Evolutionary conservation across 2,888 invertebrate species (phyloP), one percentile per base, ranked within the genome.

Genomic region (Andrena minutula): DNA sequence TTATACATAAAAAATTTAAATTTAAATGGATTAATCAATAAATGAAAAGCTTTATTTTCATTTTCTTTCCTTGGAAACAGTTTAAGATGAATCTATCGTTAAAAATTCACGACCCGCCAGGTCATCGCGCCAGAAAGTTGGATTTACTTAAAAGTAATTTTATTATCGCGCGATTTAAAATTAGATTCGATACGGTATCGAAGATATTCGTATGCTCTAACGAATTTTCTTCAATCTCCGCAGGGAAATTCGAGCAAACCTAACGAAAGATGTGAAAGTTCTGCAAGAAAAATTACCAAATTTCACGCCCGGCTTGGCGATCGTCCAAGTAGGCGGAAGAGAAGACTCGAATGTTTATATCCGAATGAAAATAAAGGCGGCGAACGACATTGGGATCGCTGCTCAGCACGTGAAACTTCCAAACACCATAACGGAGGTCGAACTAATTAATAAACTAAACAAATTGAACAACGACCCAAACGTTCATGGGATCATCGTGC

Each of bases 261-360:
- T 98, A 63, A 95, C 95, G 7, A 94, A 94, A 88, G 96, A 97
- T 91, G 97, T 98, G 4, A 91, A 93, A 4, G 94, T 95, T 72
- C 93, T 97, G 83, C 95, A 95, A 66, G 92, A 94, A 72, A 93
- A 94, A 83, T 91, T 96, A 75, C 95, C 96, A 2, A 94, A 95
- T 80, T 98, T 97, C 93, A 94, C 94, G 84, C 97, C 97, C 0
- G 97, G 97, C 16, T 95, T 99, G 86, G 98, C 98, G 28, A 99
- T 99, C 92, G 97, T 99, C 61, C 97, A 99, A 95, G 99, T 99
- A 81, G 99, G 99, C 12, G 97, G 97, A 1, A 96, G 99, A 0
- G 98, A 98, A 94, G 99, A 99, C 94, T 99, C 99, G 61, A 99
- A 99, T 95, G 99, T 99, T 5, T 99, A 99, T 94, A 99, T 99